Conservation (phyloP, 2,888 invertebrate genomes). For the Drosophila tanythrix region DNA sequence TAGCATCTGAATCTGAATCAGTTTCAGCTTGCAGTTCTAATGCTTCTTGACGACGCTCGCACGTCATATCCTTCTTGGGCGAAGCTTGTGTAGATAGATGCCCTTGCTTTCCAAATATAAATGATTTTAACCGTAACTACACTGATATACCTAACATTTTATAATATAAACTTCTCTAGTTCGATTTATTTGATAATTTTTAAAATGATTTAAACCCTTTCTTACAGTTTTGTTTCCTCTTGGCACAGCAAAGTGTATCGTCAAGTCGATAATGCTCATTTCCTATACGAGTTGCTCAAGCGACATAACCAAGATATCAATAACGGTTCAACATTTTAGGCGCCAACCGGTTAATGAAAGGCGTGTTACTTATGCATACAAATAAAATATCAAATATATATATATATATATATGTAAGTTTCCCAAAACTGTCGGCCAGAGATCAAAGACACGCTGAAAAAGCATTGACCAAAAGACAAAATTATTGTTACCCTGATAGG, state of each 20-base stretch:
- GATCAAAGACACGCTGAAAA: constrained; percentile 40
- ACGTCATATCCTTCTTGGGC: constrained; percentile 16
- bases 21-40: constrained; percentile 49
- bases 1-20: constrained; percentile 20
- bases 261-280: not conserved
- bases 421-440: constrained; percentile 17
- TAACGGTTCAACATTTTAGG: constrained; percentile 21
- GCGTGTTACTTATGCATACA: constrained; percentile 29
- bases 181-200: not conserved
- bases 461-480: constrained; percentile 61
- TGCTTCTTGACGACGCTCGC: constrained; percentile 30
- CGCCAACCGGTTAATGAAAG: constrained; percentile 46
- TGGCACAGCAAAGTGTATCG: constrained; percentile 9
- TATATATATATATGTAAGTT: constrained; percentile 1
- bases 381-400: constrained; percentile 1
- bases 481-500: constrained; percentile 32
- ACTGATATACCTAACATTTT: not conserved
- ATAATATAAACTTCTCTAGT: not conserved
- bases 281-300: constrained; percentile 6
- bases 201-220: not conserved
- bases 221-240: not conserved
- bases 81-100: not conserved
- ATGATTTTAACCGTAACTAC: not conserved
- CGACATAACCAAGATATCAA: constrained; percentile 25
- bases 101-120: not conserved